Conservation (phyloP, 2,888 invertebrate species). For the Polyommatus iphigenia region DNA sequence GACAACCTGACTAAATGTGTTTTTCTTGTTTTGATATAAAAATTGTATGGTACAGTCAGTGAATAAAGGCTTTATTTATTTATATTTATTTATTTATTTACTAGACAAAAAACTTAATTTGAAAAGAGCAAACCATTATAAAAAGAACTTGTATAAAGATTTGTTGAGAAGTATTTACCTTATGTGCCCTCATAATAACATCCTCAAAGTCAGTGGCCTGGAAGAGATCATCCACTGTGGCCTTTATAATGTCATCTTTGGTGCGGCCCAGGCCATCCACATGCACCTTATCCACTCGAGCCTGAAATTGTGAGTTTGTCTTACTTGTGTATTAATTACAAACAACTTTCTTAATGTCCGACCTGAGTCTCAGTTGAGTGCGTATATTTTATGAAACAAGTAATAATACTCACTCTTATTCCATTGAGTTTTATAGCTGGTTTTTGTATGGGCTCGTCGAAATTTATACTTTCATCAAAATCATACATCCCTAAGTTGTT, state of each 20-base stretch:
- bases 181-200: conserved; percentile 85
- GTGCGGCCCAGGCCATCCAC: conserved; percentile 92
- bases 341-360: neutral
- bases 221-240: conserved; percentile 90
- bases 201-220: conserved; percentile 92
- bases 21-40: too few relatives aligned
- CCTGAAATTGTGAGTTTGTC: conserved; percentile 67
- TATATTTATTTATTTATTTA: too few relatives aligned
- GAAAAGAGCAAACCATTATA: too few relatives aligned
- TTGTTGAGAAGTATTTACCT: conserved; percentile 58
- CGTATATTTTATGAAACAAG: neutral
- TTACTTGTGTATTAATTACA: too few relatives aligned
- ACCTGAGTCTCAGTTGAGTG: neutral
- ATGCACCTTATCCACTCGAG: conserved; percentile 91
- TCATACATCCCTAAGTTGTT: conserved; percentile 50
- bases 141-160: too few relatives aligned
- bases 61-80: too few relatives aligned
- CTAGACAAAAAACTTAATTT: too few relatives aligned
- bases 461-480: conserved; percentile 60
- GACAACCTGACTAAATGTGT: too few relatives aligned
- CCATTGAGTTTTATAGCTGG: conserved; percentile 75
- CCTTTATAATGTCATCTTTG: conserved; percentile 91
- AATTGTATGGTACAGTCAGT: too few relatives aligned
- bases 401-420: conserved; percentile 63
- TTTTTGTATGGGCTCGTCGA: conserved; percentile 58